Conservation (phyloP, 2,888 invertebrate species). For the Masnerella sp. region DNA sequence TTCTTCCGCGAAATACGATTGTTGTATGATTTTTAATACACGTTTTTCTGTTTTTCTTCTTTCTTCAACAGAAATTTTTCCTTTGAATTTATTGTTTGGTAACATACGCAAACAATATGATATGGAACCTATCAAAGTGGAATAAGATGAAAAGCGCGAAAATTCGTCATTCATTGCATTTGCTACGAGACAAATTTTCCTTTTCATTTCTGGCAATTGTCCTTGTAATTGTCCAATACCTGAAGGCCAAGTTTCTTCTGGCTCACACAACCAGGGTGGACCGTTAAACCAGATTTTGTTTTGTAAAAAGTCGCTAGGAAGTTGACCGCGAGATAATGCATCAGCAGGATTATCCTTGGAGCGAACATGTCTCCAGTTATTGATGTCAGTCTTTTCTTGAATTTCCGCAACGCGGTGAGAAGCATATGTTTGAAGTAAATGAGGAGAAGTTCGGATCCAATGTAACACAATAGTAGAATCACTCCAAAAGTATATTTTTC, state of each 20-base stretch:
- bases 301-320: not conserved
- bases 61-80: too few relatives aligned
- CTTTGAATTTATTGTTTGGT: too few relatives aligned
- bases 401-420: constrained; percentile 9
- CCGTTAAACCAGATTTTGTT: constrained; percentile 4
- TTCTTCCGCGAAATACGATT: too few relatives aligned
- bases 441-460: constrained; percentile 4
- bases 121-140: too few relatives aligned
- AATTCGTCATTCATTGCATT: too few relatives aligned
- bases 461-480: constrained; percentile 6
- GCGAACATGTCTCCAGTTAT: constrained; percentile 14
- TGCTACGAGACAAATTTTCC: not conserved
- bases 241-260: not conserved
- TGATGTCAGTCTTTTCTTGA: not conserved
- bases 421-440: constrained; percentile 16
- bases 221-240: too few relatives aligned
- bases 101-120: too few relatives aligned
- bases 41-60: too few relatives aligned
- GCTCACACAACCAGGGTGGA: not conserved
- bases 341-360: constrained; percentile 12
- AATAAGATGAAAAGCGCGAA: too few relatives aligned
- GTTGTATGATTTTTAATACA: too few relatives aligned
- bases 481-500: constrained; percentile 5
- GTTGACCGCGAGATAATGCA: not conserved
- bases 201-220: too few relatives aligned